Evolutionary conservation across 2,888 invertebrate species (phyloP), one percentile per base, ranked within the genome.

Genomic region (Listrodromus nycthemerus): DNA sequence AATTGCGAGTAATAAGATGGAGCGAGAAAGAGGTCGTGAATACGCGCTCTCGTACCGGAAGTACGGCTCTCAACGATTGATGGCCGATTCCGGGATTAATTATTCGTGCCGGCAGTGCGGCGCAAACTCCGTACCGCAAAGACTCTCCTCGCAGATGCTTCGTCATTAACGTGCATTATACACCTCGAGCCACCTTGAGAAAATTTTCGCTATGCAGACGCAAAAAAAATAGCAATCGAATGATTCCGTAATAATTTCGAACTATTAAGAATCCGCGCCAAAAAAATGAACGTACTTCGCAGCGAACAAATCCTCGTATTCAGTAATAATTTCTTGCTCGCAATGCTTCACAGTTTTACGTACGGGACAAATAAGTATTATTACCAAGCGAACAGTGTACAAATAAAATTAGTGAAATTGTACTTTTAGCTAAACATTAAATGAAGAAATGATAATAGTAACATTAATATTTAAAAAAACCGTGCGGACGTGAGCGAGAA

Each of bases 61-160:
- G 71, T 55, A 24, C 74, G 61, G 27, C 52, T 70, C 41, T 69
- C 61, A 73, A 84, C 82, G 83, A 83, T 82, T 76, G 79, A 80
- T 82, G 71, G n/a, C 58, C 74, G 83, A 83, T 86, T 83, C 69
- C 33, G 61, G 70, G 78, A 79, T 83, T 86, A 83, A 86, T 85
- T 80, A 80, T 78, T 75, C 80, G 78, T 82, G 66, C 78, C 83
- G 77, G 78, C 63, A 66, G 63, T 30, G 55, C 4, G 45, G 55
- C n/a, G n/a, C 16, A 37, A 52, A 61, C 61, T 55, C 6, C 8
- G 7, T 67, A n/a, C n/a, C 30, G 27, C 16, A 6, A 27, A 61
- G 27, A 61, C 27, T 30, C 16, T 27, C 16, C 30, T 16, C 16
- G 41, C 41, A 16, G 41, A 45, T 45, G 16, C 41, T 27, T 16